A percentile compares a stretch with the other conserved stretches of the same genome.
phyloP scores from a whole-genome alignment of 23 tunicate genomes.

The Clavelina lepadiformis region DNA sequence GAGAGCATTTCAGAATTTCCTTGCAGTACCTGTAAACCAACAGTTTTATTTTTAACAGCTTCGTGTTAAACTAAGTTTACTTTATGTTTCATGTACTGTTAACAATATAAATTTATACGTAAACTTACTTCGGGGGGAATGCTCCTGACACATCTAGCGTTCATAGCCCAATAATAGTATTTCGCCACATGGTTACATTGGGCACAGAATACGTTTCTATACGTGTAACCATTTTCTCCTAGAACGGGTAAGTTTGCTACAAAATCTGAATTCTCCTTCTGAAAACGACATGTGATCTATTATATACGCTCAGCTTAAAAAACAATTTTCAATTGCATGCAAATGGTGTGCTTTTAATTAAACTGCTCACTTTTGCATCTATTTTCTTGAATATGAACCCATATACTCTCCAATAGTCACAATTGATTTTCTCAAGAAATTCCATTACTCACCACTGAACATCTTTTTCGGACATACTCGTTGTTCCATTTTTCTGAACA shows the following conservation, averaged over 20 bases:
- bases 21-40: slow-evolving; percentile 39
- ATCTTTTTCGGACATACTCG: slow-evolving; percentile 14
- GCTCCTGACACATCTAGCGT: slow-evolving; percentile 64
- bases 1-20: slow-evolving; percentile 67
- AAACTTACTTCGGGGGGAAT: slow-evolving; percentile 67
- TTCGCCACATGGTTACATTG: slow-evolving; percentile 65
- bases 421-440: too few relatives aligned
- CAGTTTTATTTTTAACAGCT: background rate
- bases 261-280: slow-evolving; percentile 29
- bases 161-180: slow-evolving; percentile 42
- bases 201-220: slow-evolving; percentile 82
- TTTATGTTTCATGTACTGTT: too few relatives aligned
- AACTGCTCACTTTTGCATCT: too few relatives aligned
- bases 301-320: too few relatives aligned
- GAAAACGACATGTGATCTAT: too few relatives aligned
- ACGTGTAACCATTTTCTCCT: slow-evolving; percentile 73
- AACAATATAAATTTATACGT: background rate
- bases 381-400: too few relatives aligned
- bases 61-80: background rate
- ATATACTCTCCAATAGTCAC: too few relatives aligned
- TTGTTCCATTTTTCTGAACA: slow-evolving; percentile 61
- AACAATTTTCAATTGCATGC: too few relatives aligned
- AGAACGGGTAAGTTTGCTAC: slow-evolving; percentile 45
- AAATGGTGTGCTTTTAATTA: too few relatives aligned
- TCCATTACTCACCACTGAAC: slow-evolving; percentile 3